Evolutionary conservation across 2,888 invertebrate genomes (phyloP).

Genomic region (Campoplex capitator): DNA sequence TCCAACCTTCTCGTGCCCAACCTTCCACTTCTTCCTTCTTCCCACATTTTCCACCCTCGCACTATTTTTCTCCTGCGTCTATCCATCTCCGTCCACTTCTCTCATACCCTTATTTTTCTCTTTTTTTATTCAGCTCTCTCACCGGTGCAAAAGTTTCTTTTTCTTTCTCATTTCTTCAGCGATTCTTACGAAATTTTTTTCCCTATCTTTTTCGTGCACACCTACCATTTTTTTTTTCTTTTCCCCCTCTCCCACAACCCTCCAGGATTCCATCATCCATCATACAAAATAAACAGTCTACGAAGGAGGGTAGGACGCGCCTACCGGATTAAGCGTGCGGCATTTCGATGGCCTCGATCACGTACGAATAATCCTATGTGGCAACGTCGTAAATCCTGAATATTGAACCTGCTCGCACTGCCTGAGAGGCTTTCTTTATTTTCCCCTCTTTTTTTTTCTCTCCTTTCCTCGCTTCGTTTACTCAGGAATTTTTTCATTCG

Average conservation of each 20-base stretch:
- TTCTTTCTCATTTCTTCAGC: conserved; percentile 70
- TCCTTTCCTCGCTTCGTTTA: conserved; percentile 34
- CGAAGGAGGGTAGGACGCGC: conserved; percentile 64
- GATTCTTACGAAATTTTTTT: conserved; percentile 63
- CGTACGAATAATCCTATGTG: conserved; percentile 71
- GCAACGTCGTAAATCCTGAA: conserved; percentile 66
- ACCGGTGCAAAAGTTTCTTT: conserved; percentile 47
- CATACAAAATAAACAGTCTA: conserved; percentile 79
- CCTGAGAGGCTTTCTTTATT: conserved; percentile 42
- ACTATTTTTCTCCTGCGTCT: conserved; percentile 70
- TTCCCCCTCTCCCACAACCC: conserved; percentile 49
- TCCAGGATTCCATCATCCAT: conserved; percentile 76
- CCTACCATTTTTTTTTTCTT: conserved; percentile 56
- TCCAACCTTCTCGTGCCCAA: conserved; percentile 72
- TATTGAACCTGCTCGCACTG: conserved; percentile 60
- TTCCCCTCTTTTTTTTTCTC: conserved; percentile 35
- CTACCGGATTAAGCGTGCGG: conserved; percentile 67
- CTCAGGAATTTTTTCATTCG: conserved; percentile 59
- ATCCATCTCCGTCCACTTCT: conserved; percentile 72
- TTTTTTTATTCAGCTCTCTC: conserved; percentile 39
- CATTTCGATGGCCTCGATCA: conserved; percentile 69
- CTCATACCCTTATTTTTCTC: conserved; percentile 19
- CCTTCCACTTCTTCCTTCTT: conserved; percentile 64
- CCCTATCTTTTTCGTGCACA: conserved; percentile 50
- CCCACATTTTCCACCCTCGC: conserved; percentile 61